Evolutionary conservation across 2,888 invertebrate species (phyloP), one percentile per base, ranked within the genome.

Genomic region (Ennomos erosarius): DNA sequence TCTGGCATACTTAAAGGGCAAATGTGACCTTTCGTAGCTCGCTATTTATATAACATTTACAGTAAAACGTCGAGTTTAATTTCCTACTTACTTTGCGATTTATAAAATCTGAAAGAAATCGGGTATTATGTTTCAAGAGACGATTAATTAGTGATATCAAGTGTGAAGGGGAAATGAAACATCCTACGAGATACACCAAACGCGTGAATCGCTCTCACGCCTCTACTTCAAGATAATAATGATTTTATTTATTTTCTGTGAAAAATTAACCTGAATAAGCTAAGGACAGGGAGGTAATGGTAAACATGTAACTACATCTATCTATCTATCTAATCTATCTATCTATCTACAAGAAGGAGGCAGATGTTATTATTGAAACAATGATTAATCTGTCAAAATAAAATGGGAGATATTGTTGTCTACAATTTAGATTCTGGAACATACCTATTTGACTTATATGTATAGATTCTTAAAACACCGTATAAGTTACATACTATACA

Each of bases 71-170:
- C 70, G 68, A 75, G 84, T 87, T 64, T 84, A 83, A 86, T 88
- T 83, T 87, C 85, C 84, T 76, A 70, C 69, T 73, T 73, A 74
- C 77, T 81, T 78, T n/a, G 26, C 73, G 74, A 74, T 81, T 82
- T 80, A 79, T 71, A 75, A 75, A 81, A 82, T 84, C 86, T 74
- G 81, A 85, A 86, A 83, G 79, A 83, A 86, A 84, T 82, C 82
- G 78, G 78, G 77, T 73, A 81, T 78, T 81, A 83, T 84, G 78
- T 85, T 60, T 82, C 75, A 66, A 73, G 77, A 82, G 84, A 86
- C 80, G 82, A 87, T 87, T 88, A 88, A 88, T 88, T 89, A 87
- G 80, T 76, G 74, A 64, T 62, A 67, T 67, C 67, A 76, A 76
- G 76, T 79, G 75, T 74, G 66, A 60, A 71, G 65, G 71, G 84